Base-by-base conservation (phyloP, 2,113 vertebrate species). In the Xiphorhynchus elegans region DNA sequence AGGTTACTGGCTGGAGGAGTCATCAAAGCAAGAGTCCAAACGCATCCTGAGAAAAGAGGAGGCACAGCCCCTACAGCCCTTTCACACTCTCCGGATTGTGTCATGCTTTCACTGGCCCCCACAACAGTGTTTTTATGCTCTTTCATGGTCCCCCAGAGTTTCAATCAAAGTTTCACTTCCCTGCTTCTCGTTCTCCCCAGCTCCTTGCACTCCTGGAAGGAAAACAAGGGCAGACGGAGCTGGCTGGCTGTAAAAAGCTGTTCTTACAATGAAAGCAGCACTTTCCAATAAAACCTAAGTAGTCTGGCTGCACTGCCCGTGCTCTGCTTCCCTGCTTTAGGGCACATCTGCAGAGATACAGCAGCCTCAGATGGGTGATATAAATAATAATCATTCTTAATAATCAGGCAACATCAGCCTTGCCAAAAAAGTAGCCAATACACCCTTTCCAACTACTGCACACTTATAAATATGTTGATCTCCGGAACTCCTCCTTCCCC, bases 291-390 rank as follows among this genome's bases (percentile, higher is more conserved):
- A 96, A 96, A 81, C 40, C 52, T 46, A 69, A 96, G 74, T 58
- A 49, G 55, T 28, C 76, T 80, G 91, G 70, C 83, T 84, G 58
- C 1, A 2, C 19, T 67, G 92, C 87, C 60, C 78, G 23, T 52
- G 73, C 83, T 95, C 80, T 4, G 4, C 75, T 95, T 93, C 81
- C 58, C 95, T 83, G 95, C 91, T 95, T 91, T 60, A 87, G 96
- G 95, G 87, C 85, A 95, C 91, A 95, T 92, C 93, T 94, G 87
- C 74, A 79, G 81, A 93, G 91, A 95, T 15, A 88, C 28, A 95
- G 87, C 73, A 90, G 79, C 37, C 49, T 87, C 93, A 84, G 49
- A 94, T 35, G 76, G 62, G 83, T 92, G 85, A 94, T 86, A 92
- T 93, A 87, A 95, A 96, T 94, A 94, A 92, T 24, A 84, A 81